Percentiles rank a stretch among this genome's conserved stretches.
Evolutionary conservation across 2,888 invertebrate genomes (phyloP).

Genomic region (Caenorhabditis wallacei): DNA sequence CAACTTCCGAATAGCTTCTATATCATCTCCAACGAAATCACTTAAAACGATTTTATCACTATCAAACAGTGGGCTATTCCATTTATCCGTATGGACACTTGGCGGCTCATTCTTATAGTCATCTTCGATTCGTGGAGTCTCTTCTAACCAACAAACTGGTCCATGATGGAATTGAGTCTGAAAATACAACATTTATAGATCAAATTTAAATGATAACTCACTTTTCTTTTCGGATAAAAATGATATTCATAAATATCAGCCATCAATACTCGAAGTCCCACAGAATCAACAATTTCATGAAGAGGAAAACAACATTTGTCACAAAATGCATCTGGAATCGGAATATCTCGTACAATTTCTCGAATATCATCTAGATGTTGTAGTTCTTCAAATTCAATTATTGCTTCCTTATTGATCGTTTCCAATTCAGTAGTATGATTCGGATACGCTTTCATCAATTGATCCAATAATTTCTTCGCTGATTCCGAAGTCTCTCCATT

Average conservation of each 20-base stretch:
- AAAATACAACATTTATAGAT: background rate
- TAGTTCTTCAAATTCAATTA: slow-evolving; percentile 32
- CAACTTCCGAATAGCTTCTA: slow-evolving; percentile 43
- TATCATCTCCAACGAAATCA: slow-evolving; percentile 45
- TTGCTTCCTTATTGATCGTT: slow-evolving; percentile 51
- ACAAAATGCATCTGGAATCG: slow-evolving; percentile 65
- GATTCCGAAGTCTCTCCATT: slow-evolving; percentile 35
- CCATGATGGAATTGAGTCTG: slow-evolving; percentile 72
- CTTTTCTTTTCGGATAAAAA: slow-evolving; percentile 68
- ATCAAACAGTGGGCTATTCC: slow-evolving; percentile 26
- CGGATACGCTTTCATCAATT: slow-evolving; percentile 50
- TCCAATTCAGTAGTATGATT: slow-evolving; percentile 57
- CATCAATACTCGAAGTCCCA: slow-evolving; percentile 68
- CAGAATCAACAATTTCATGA: slow-evolving; percentile 70
- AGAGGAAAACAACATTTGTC: slow-evolving; percentile 70
- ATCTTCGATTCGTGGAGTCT: slow-evolving; percentile 71
- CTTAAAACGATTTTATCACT: slow-evolving; percentile 22
- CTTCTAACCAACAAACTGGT: slow-evolving; percentile 74
- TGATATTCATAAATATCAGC: slow-evolving; percentile 71
- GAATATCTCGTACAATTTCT: slow-evolving; percentile 46
- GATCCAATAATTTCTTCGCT: slow-evolving; percentile 38
- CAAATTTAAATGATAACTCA: background rate
- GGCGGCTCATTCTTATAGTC: slow-evolving; percentile 70
- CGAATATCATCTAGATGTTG: slow-evolving; percentile 42
- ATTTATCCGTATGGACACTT: slow-evolving; percentile 41